phyloP scores from a whole-genome alignment of 2,113 vertebrate species.

The Pagrus major region DNA sequence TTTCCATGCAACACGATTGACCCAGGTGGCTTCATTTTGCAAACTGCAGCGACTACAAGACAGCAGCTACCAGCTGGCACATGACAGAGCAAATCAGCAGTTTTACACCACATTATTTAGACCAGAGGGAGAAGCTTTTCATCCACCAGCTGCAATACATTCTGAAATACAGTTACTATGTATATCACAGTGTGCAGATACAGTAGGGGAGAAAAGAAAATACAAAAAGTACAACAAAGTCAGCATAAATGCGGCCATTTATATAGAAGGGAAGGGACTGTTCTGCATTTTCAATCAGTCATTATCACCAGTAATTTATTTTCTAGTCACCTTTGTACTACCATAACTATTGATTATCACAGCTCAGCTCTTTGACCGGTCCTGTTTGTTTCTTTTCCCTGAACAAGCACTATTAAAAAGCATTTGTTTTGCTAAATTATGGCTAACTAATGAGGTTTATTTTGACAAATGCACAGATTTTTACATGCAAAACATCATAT shows the following conservation, averaged over 20 bases:
- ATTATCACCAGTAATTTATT: background rate
- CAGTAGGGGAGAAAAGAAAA: background rate
- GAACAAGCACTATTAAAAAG: background rate
- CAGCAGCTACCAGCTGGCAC: conserved; percentile 13
- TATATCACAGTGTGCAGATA: conserved; percentile 12
- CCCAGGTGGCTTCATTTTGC: conserved; percentile 47
- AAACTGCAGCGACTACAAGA: conserved; percentile 41
- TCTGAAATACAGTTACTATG: conserved; percentile 3
- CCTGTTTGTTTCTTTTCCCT: background rate
- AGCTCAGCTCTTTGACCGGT: background rate
- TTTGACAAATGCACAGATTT: background rate
- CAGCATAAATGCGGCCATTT: background rate
- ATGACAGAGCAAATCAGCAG: conserved; percentile 36
- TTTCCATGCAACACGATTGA: conserved; percentile 53
- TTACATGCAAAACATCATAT: background rate
- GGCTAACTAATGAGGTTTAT: background rate
- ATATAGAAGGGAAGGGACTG: background rate
- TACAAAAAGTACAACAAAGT: background rate
- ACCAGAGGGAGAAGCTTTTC: background rate
- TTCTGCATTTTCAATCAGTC: background rate
- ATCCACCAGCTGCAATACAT: conserved; percentile 20
- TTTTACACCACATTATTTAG: conserved; percentile 35
- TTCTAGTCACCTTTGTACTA: conserved; percentile 11
- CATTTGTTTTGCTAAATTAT: background rate
- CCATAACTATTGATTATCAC: background rate